These are phyloP conservation scores for Bubo scandiacus DNA, from an alignment of 2,113 vertebrate species.

Conservation along the genomic window DNA sequence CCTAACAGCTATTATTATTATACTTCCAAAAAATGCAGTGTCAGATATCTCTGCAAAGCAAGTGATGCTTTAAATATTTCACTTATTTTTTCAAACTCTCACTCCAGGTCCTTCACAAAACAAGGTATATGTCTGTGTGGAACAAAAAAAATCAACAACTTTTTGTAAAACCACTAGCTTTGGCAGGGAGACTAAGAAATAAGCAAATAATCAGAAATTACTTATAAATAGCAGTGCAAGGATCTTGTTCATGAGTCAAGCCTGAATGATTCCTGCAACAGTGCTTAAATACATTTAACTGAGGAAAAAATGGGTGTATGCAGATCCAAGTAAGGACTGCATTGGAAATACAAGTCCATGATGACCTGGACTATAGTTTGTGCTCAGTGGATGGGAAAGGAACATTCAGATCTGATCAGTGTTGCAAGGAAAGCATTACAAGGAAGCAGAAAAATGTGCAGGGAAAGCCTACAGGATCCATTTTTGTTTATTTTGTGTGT, in stretches of 20 bases:
- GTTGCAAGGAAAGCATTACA: not conserved
- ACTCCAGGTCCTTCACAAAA: not conserved
- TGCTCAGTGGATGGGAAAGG: not conserved
- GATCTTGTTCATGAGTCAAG: not conserved
- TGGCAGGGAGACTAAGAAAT: not conserved
- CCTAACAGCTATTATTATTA: not conserved
- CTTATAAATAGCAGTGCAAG: not conserved
- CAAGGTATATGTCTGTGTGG: not conserved
- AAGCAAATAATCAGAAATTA: not conserved
- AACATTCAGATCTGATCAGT: not conserved
- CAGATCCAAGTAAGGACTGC: not conserved
- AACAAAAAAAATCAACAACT: not conserved
- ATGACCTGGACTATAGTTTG: not conserved
- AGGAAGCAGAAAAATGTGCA: not conserved
- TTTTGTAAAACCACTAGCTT: not conserved
- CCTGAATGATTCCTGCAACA: not conserved
- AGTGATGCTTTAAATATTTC: not conserved
- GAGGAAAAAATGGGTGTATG: not conserved
- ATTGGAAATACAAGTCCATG: not conserved
- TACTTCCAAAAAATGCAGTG: not conserved
- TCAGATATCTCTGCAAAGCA: not conserved
- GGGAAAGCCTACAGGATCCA: not conserved
- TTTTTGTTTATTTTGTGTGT: not conserved
- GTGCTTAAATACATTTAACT: not conserved
- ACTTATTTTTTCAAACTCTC: not conserved